Conservation (phyloP, 2,113 vertebrate species). For the Ammodytes dubius region DNA sequence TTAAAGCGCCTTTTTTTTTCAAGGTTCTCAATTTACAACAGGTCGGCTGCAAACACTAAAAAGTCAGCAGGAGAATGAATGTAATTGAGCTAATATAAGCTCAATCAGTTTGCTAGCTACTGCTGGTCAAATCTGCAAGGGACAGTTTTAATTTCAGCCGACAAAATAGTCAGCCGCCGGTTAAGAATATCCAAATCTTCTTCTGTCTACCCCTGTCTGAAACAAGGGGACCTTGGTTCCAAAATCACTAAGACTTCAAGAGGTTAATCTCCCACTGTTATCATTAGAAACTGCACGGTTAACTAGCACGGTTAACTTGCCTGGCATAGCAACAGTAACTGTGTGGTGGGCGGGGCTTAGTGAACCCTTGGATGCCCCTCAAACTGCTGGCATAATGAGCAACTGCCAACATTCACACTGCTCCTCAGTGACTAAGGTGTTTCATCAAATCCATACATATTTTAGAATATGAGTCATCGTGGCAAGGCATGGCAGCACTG, state of each 20-base stretch:
- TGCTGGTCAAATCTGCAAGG: background rate
- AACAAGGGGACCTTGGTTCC: background rate
- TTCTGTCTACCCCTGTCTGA: background rate
- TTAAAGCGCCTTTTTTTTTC: background rate
- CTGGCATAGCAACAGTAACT: background rate
- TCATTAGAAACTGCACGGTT: background rate
- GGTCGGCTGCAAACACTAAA: background rate
- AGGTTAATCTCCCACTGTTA: background rate
- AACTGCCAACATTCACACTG: slow-evolving; percentile 31
- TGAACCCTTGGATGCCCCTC: background rate
- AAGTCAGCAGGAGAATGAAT: background rate
- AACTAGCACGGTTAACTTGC: background rate
- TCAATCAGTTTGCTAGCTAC: background rate
- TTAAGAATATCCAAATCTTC: background rate
- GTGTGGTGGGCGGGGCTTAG: background rate
- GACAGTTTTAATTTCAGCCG: background rate
- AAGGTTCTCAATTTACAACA: background rate
- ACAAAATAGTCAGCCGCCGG: background rate
- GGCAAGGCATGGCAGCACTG: slow-evolving; percentile 11
- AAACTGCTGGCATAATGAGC: background rate
- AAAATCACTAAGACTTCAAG: background rate
- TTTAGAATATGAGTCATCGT: slow-evolving; percentile 22
- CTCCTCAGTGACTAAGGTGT: background rate
- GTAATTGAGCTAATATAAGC: background rate
- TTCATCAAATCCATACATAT: slow-evolving; percentile 5